Evolutionary conservation across 1,140 invertebrate genomes (phyloP).

Genomic region (Ostrea denselamellosa): DNA sequence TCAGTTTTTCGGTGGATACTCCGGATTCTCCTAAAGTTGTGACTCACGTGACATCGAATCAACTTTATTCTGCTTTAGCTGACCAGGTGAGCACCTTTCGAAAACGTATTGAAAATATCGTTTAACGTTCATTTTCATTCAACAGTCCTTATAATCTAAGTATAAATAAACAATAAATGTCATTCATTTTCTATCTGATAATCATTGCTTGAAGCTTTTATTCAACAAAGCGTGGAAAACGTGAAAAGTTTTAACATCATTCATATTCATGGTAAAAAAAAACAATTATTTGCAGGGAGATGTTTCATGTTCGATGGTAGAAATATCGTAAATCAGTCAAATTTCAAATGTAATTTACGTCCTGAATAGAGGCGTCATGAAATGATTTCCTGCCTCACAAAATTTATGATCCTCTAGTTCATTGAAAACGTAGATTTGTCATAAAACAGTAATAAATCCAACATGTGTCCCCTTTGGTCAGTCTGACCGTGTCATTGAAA

Average conservation of each 20-base stretch:
- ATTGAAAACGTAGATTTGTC: slow-evolving; percentile 35
- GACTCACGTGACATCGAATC: slow-evolving; percentile 16
- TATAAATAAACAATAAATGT: slow-evolving; percentile 15
- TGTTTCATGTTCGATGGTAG: neutral
- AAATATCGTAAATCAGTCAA: slow-evolving; percentile 13
- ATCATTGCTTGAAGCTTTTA: neutral
- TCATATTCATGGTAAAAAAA: neutral
- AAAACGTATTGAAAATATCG: neutral
- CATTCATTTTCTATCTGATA: neutral
- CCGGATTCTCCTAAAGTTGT: slow-evolving; percentile 8
- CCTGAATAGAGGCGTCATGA: slow-evolving; percentile 30
- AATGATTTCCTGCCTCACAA: slow-evolving; percentile 27
- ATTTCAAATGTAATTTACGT: slow-evolving; percentile 11
- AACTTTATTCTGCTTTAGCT: slow-evolving; percentile 27
- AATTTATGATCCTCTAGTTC: slow-evolving; percentile 15
- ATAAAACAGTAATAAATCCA: slow-evolving; percentile 22
- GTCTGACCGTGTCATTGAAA: slow-evolving; percentile 20
- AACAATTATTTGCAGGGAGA: slow-evolving; percentile 1
- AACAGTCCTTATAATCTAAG: neutral
- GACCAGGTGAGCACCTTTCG: neutral
- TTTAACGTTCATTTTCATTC: neutral
- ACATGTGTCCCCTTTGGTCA: slow-evolving; percentile 18
- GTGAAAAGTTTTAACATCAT: neutral
- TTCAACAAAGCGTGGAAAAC: neutral
- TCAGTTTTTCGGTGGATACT: slow-evolving; percentile 43